These are phyloP conservation scores for Sinopyrophorus schimmeli DNA, from an alignment of 2,888 invertebrate species.

Conservation along the genomic window DNA sequence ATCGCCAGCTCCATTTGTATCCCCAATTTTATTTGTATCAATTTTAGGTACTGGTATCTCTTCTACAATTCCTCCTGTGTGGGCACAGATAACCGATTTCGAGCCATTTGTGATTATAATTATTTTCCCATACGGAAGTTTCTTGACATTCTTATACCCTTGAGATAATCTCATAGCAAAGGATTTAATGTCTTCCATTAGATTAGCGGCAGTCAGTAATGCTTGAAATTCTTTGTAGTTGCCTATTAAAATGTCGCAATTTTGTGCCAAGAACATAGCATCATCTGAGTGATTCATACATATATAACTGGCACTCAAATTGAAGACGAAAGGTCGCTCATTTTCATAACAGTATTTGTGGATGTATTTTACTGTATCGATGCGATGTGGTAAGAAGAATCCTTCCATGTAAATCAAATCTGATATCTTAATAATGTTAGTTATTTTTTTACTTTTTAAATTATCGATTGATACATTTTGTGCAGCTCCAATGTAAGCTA, in stretches of 20 bases:
- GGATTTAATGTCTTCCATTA: slow-evolving; percentile 35
- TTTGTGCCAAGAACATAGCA: slow-evolving; percentile 54
- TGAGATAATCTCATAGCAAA: slow-evolving; percentile 37
- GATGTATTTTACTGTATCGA: slow-evolving; percentile 54
- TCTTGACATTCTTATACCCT: slow-evolving; percentile 19
- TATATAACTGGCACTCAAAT: slow-evolving; percentile 62
- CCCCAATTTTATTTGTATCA: slow-evolving; percentile 53
- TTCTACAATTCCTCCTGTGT: slow-evolving; percentile 34
- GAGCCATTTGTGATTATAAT: slow-evolving; percentile 68
- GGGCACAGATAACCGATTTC: slow-evolving; percentile 58
- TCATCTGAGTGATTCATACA: slow-evolving; percentile 52
- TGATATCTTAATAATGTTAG: slow-evolving; percentile 39
- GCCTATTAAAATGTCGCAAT: slow-evolving; percentile 60
- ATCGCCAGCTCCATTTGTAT: slow-evolving; percentile 66
- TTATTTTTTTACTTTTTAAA: slow-evolving; percentile 40
- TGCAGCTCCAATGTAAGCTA: slow-evolving; percentile 62
- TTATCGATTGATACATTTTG: slow-evolving; percentile 50
- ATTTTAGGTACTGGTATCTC: slow-evolving; percentile 52
- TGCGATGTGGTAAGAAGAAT: slow-evolving; percentile 60
- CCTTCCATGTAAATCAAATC: slow-evolving; percentile 60
- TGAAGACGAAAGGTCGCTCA: slow-evolving; percentile 56
- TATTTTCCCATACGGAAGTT: slow-evolving; percentile 52
- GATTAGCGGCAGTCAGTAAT: slow-evolving; percentile 49
- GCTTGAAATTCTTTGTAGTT: slow-evolving; percentile 60
- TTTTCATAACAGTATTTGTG: slow-evolving; percentile 51